Conservation (phyloP, 92 coral and sea anemone genomes). For the Isaurus tuberculatus region DNA sequence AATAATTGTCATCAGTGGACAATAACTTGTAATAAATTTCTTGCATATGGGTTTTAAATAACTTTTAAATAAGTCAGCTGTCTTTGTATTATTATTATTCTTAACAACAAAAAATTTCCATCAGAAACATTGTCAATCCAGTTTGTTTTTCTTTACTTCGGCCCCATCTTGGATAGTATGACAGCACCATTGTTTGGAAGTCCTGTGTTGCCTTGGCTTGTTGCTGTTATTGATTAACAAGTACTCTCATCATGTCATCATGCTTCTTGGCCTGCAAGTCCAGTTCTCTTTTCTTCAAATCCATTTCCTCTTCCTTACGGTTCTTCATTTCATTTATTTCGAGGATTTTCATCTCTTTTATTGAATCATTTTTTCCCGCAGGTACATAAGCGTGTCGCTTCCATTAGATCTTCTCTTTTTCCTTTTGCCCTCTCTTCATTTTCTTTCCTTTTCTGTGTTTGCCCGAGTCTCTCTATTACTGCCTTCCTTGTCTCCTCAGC, state of each 20-base stretch:
- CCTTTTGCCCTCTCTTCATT: conserved; percentile 40
- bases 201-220: conserved; percentile 52
- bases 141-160: conserved; percentile 20
- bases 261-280: conserved; percentile 46
- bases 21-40: conserved; percentile 5
- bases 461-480: conserved; percentile 51
- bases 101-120: conserved; percentile 12
- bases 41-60: conserved; percentile 10
- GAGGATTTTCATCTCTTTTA: conserved; percentile 12
- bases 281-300: conserved; percentile 43
- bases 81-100: background rate
- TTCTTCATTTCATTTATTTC: conserved; percentile 29
- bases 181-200: conserved; percentile 59
- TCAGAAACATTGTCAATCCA: conserved; percentile 33
- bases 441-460: conserved; percentile 31
- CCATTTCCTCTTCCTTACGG: conserved; percentile 49
- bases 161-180: conserved; percentile 38
- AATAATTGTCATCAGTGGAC: conserved; percentile 15
- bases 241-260: conserved; percentile 47
- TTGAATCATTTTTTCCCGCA: conserved; percentile 40
- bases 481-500: conserved; percentile 45
- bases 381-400: conserved; percentile 51
- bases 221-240: conserved; percentile 52
- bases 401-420: conserved; percentile 46
- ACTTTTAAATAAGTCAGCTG: conserved; percentile 6